Evolutionary conservation across 2,888 invertebrate genomes (phyloP), one percentile per base, ranked within the genome.

Genomic region (Anarsia innoxiella): DNA sequence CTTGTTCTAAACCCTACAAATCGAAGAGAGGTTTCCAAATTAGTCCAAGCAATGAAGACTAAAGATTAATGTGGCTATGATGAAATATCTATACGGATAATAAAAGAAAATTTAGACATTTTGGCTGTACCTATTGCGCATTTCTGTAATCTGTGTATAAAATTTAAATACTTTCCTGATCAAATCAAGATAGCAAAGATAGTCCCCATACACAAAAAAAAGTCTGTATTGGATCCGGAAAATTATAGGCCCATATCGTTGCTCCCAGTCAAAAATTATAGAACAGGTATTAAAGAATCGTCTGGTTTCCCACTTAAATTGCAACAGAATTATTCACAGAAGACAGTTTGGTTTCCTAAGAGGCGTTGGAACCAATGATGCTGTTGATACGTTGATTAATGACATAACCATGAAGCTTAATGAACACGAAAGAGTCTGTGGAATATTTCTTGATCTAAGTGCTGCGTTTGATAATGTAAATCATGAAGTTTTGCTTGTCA

Each of bases 151-250:
- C 2, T 8, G 2, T 36, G 36, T 12, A 11, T 36, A 12, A 6
- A 12, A 2, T 9, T 10, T 2, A 11, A 23, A 2, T 10, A 10
- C 10, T 36, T 36, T 13, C 28, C 36, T 1, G 36, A 37, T 9
- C 37, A 37, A n/a, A 15, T 37, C 2, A 37, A 37, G 23, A 12
- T 31, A 4, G 31, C 37, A 2, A 31, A 31, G 15, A 23, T 37
- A 14, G 12, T 31, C 1, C 37, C 37, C 3, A n/a, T 37, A n/a
- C 10, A 31, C 26, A 31, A 37, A 13, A 37, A 31, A 23, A 11
- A 8, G 2, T 5, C 14, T 23, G 23, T 29, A 29, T 9, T 3
- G 23, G 29, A n/a, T n/a, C n/a, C n/a, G n/a, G n/a, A n/a, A n/a
- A n/a, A n/a, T n/a, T n/a, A n/a, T n/a, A n/a, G n/a, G 29, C 10